Conservation (phyloP, 2,888 invertebrate genomes). For the Volucella bombylans region DNA sequence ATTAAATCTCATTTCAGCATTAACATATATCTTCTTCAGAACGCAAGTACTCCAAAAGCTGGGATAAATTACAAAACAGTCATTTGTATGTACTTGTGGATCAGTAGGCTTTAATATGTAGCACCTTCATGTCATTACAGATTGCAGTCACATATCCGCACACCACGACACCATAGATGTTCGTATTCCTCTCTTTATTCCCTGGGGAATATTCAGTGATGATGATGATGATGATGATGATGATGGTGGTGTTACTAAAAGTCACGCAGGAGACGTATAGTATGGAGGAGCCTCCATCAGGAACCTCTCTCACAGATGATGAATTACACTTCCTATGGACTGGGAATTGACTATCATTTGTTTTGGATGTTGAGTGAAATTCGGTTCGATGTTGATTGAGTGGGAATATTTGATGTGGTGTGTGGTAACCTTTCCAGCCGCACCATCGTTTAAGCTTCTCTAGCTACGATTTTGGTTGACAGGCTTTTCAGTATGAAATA, state of each 20-base stretch:
- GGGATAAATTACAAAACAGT: background rate
- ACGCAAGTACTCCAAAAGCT: too few species aligned
- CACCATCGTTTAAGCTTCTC: conserved; percentile 43
- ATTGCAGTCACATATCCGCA: conserved; percentile 51
- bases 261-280: too few species aligned
- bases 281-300: conserved; percentile 9
- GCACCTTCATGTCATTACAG: conserved; percentile 3
- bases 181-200: background rate
- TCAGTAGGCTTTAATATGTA: background rate
- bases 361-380: conserved; percentile 52
- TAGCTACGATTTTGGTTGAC: conserved; percentile 42
- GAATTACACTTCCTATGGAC: conserved; percentile 54
- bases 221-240: conserved; percentile 36
- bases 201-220: conserved; percentile 28
- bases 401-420: conserved; percentile 52
- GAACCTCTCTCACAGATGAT: conserved; percentile 44
- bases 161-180: background rate
- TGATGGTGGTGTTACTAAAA: conserved; percentile 18
- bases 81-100: conserved; percentile 12
- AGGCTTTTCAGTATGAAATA: conserved; percentile 57
- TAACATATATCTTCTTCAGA: too few species aligned
- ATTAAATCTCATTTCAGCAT: too few species aligned
- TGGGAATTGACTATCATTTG: conserved; percentile 67
- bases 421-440: conserved; percentile 24
- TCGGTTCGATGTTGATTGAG: conserved; percentile 61